phyloP scores from a whole-genome alignment of 2,797 vertebrate genomes.

The Argya squamiceps region DNA sequence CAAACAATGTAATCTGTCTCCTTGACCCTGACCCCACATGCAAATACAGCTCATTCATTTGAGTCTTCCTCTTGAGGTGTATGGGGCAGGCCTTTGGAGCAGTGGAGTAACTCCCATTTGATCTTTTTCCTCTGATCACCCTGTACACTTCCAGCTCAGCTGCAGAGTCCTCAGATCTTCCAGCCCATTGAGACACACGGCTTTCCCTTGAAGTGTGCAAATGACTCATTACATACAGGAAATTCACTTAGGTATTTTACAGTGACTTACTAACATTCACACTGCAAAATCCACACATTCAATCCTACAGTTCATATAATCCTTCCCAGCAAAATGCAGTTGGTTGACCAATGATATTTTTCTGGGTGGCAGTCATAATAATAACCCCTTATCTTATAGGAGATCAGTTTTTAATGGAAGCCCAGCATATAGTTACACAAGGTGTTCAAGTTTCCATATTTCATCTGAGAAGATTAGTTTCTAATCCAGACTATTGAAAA shows the following conservation, averaged over 20 bases:
- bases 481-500: background rate
- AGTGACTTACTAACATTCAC: background rate
- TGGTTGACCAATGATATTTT: background rate
- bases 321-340: background rate
- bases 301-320: background rate
- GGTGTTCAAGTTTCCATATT: background rate
- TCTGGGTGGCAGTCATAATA: background rate
- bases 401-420: background rate
- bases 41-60: background rate
- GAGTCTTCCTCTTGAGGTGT: background rate
- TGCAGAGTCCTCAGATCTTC: background rate
- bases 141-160: background rate
- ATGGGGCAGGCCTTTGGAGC: background rate
- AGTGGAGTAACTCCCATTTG: background rate
- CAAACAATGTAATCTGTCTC: background rate
- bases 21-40: background rate
- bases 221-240: background rate
- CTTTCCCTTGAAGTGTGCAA: background rate
- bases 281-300: background rate
- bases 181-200: rapidly evolving
- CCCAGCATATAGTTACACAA: background rate
- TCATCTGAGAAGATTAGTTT: background rate
- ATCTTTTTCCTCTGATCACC: background rate
- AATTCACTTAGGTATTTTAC: background rate
- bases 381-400: background rate